Evolutionary conservation across 2,113 vertebrate genomes (phyloP).

Genomic region (Falcunculus frontatus): DNA sequence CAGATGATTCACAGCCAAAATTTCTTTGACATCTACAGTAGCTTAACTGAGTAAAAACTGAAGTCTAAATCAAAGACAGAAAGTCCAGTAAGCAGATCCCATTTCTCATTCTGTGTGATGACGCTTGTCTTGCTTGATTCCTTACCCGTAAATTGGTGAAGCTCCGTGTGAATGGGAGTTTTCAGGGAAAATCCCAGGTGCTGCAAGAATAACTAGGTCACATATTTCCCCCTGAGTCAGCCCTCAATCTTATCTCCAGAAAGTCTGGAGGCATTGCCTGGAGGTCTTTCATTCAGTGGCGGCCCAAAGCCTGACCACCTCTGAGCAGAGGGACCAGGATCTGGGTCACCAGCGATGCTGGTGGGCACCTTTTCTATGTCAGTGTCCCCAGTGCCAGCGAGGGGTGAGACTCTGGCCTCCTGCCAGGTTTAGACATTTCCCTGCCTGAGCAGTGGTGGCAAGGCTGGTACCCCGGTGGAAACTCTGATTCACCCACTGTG

Average conservation of each 20-base stretch:
- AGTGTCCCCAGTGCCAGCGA: fast-evolving
- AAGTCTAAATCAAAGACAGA: neutral
- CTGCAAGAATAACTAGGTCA: neutral
- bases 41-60: neutral
- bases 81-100: neutral
- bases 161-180: neutral
- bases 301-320: neutral
- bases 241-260: neutral
- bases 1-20: neutral
- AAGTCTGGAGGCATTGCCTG: neutral
- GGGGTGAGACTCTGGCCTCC: neutral
- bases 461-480: neutral
- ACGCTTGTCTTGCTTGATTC: neutral
- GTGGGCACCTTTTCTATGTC: neutral
- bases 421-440: neutral
- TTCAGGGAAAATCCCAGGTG: neutral
- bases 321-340: neutral
- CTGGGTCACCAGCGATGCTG: fast-evolving
- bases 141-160: neutral
- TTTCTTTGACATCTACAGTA: neutral
- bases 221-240: neutral
- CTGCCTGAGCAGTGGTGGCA: neutral
- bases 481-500: neutral
- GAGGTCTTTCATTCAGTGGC: neutral
- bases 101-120: neutral